Evolutionary conservation across 1,140 invertebrate species (phyloP), one percentile per base, ranked within the genome.

Genomic region (Dendroctonus ponderosae): DNA sequence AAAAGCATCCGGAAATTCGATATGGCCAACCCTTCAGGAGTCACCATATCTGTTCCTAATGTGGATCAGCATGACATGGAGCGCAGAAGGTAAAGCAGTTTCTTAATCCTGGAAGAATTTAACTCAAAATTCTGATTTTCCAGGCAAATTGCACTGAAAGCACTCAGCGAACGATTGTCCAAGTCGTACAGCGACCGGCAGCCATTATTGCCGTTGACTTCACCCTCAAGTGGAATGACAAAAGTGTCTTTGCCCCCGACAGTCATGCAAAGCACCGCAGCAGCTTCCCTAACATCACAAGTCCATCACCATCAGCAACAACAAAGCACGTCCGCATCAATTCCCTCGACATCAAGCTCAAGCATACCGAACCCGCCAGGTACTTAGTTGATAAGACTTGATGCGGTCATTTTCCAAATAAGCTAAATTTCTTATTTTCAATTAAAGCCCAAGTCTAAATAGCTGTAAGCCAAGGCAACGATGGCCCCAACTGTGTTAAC

Each of bases 71-170:
- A 94, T 75, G 96, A 98, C 79, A 94, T 96, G 80, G 95, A 98
- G 81, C 85, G 96, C 74, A 86, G 96, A 80, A 89, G 94, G 94
- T 97, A 40, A 56, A 5, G n/a, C 50, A 54, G 39, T 15, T 44
- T 41, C 39, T 58, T 41, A 56, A 56, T 41, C 0, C 9, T 5
- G 26, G 6, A 26, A 52, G 9, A 6, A 12, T 52, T 26, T 53
- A 5, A 40, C 14, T 46, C 37, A 39, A 26, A 26, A 52, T 64
- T 53, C 6, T 43, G 11, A 68, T 72, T 74, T 85, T 85, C 7
- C 80, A 97, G 94, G 78, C 94, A 96, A 92, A 93, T 97, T 72
- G 95, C 95, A 51, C 81, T 97, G 52, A 97, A 96, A 81, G 93
- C 94, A 5, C 79, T 97, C 49, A 97, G 91, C 78, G 94, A 97